Percentiles rank a stretch among this genome's conserved stretches.
Conservation (phyloP, 2,888 invertebrate species). For the Abrostola triplasia region DNA sequence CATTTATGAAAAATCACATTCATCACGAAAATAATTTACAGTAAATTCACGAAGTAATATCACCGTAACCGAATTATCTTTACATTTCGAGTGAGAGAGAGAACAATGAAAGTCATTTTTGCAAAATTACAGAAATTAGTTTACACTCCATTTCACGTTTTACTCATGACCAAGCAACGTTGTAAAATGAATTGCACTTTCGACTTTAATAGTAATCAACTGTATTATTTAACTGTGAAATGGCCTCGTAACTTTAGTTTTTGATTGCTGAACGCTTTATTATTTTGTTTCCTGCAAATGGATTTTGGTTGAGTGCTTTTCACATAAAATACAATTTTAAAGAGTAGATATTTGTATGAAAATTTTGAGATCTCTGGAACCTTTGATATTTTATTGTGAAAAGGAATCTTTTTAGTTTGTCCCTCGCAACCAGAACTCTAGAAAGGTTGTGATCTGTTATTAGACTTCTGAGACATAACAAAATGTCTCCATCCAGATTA, state of each 20-base stretch:
- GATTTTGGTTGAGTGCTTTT: too few relatives aligned
- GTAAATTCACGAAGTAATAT: slow-evolving; percentile 14
- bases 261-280: slow-evolving; percentile 1
- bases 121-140: slow-evolving; percentile 55
- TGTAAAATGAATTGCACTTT: slow-evolving; percentile 58
- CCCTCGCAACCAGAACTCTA: too few relatives aligned
- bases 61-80: slow-evolving; percentile 39
- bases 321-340: too few relatives aligned
- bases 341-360: too few relatives aligned
- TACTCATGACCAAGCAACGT: slow-evolving; percentile 33
- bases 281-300: neutral
- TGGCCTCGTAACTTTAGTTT: slow-evolving; percentile 18
- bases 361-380: too few relatives aligned
- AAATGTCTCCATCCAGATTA: too few relatives aligned
- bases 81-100: slow-evolving; percentile 28
- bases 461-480: too few relatives aligned
- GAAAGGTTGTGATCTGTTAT: too few relatives aligned
- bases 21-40: neutral
- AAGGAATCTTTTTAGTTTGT: too few relatives aligned
- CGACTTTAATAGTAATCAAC: slow-evolving; percentile 31
- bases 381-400: too few relatives aligned
- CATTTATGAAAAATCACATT: neutral
- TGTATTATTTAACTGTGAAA: slow-evolving; percentile 34
- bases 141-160: slow-evolving; percentile 59
- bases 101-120: slow-evolving; percentile 49